Evolutionary conservation across 37 sponge, comb jelly and placozoan genomes (phyloP).

Genomic region (Halisarca cf. caerulea): DNA sequence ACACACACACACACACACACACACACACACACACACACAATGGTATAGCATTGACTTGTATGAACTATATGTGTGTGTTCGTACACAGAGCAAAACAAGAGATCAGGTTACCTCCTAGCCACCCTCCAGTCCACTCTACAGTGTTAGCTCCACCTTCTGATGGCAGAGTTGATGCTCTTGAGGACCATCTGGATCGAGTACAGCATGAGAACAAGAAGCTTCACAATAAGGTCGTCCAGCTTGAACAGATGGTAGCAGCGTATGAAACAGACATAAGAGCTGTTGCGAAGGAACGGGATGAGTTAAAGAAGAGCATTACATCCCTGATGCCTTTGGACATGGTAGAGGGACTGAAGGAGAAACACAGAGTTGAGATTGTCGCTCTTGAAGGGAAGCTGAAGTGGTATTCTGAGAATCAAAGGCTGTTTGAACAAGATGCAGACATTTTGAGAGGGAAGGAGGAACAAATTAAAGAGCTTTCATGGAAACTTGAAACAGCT

Average conservation of each 20-base stretch:
- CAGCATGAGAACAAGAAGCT: neutral
- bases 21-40: no score
- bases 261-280: conserved; percentile 23
- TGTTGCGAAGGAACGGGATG: conserved; percentile 15
- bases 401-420: conserved; percentile 46
- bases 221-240: conserved; percentile 38
- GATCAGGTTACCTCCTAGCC: neutral
- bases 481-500: neutral
- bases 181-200: conserved; percentile 1
- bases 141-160: neutral
- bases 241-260: conserved; percentile 24
- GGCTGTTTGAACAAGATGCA: conserved; percentile 37
- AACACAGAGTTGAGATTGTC: conserved; percentile 32
- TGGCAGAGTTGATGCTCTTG: neutral
- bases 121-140: neutral
- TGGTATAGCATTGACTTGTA: neutral
- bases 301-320: neutral
- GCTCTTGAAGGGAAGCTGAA: conserved; percentile 41
- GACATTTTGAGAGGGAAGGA: conserved; percentile 40
- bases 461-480: conserved; percentile 41
- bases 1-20: conserved; percentile 9
- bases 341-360: conserved; percentile 20
- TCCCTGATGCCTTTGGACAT: neutral
- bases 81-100: neutral
- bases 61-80: neutral